A percentile compares a stretch with the other conserved stretches of the same genome.
phyloP scores from a whole-genome alignment of 2,888 invertebrate genomes.

The Villa cingulata region DNA sequence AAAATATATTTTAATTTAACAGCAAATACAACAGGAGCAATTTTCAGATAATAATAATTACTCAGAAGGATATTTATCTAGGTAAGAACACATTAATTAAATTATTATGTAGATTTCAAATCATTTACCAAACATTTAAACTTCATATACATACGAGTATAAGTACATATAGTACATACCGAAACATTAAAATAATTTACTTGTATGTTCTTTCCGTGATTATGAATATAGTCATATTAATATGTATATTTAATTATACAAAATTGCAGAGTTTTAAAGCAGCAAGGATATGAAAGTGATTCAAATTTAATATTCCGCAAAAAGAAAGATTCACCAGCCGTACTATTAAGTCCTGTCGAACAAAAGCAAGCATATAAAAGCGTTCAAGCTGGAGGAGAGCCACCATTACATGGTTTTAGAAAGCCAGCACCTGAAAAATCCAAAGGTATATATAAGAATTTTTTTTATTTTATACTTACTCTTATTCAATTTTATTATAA shows the following conservation, averaged over 20 bases:
- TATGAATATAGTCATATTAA: too few species aligned
- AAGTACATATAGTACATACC: too few species aligned
- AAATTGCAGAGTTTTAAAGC: conserved; percentile 59
- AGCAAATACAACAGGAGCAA: conserved; percentile 62
- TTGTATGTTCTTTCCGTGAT: too few species aligned
- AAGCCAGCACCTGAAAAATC: conserved; percentile 78
- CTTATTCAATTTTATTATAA: too few species aligned
- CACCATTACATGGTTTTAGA: conserved; percentile 81
- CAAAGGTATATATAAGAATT: conserved; percentile 44
- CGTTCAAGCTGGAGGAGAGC: conserved; percentile 88
- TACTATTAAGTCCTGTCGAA: conserved; percentile 64
- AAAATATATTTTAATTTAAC: conserved; percentile 26
- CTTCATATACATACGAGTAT: too few species aligned
- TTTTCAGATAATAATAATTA: conserved; percentile 46
- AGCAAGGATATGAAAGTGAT: conserved; percentile 84
- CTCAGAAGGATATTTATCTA: conserved; percentile 66
- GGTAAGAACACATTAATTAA: too few species aligned
- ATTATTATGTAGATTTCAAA: too few species aligned
- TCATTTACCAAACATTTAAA: too few species aligned
- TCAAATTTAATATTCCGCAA: conserved; percentile 75
- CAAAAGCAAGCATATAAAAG: conserved; percentile 73
- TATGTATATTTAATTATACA: neutral
- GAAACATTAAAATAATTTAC: neutral
- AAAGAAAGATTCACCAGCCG: conserved; percentile 50
- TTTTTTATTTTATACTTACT: too few species aligned